phyloP scores from a whole-genome alignment of 2,113 vertebrate species.

The Tachuris rubrigastra region DNA sequence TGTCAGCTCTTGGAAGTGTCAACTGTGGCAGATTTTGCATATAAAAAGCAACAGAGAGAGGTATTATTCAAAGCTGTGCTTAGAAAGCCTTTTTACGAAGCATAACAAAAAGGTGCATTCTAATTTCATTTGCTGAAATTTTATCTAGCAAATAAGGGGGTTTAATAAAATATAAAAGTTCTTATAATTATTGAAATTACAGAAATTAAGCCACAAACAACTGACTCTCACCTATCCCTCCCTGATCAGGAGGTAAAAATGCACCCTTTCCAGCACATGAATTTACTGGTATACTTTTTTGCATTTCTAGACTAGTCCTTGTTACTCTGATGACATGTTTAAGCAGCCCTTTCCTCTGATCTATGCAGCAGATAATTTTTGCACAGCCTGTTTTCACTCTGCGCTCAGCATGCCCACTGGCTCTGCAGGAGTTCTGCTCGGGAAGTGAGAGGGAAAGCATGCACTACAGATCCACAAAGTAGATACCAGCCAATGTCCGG shows the following conservation, averaged over 20 bases:
- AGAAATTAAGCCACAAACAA: not conserved
- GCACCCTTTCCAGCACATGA: not conserved
- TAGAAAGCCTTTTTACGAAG: not conserved
- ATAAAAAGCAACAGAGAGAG: not conserved
- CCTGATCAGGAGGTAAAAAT: not conserved
- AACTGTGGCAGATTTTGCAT: not conserved
- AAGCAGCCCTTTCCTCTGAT: slow-evolving; percentile 13
- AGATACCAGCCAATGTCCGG: not conserved
- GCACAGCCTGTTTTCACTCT: slow-evolving; percentile 40
- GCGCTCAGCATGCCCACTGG: not conserved
- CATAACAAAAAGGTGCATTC: not conserved
- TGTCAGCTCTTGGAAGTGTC: not conserved
- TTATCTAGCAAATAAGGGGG: not conserved
- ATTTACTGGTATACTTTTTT: not conserved
- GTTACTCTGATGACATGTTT: not conserved
- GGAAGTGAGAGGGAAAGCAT: slow-evolving; percentile 10
- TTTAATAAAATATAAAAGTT: not conserved
- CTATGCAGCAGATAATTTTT: slow-evolving; percentile 5
- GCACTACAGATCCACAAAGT: not conserved
- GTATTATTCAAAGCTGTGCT: not conserved
- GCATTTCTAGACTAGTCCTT: not conserved
- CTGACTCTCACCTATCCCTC: not conserved
- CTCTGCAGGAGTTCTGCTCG: slow-evolving; percentile 9
- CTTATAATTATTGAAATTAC: not conserved
- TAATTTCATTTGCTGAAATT: not conserved